Evolutionary conservation across 2,113 vertebrate genomes (phyloP), one percentile per base, ranked within the genome.

Genomic region (Dinomys branickii): DNA sequence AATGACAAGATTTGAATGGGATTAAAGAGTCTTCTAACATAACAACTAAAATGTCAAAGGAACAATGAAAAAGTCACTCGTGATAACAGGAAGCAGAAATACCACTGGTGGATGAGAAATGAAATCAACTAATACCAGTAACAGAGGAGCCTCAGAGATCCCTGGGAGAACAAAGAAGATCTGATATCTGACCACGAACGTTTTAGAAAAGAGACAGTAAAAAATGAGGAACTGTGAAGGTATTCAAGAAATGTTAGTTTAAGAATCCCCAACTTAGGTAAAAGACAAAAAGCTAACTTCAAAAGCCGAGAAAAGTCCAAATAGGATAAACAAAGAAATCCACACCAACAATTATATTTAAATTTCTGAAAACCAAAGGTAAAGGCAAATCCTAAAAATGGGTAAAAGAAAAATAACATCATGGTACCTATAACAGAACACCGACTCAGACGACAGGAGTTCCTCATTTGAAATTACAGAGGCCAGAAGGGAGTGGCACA

Each of bases 311-410:
- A 33, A 65, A 85, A 86, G 1, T 22, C 16, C 19, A 78, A 71
- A 56, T 38, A 71, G 22, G 17, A 90, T 38, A 90, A 90, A 83
- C 30, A 77, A 82, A 87, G 63, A 67, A 69, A 91, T 35, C 17
- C 22, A 91, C 22, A 94, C 5, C 24, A 61, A 35, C 20, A 87
- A n/a, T 14, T 44, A n/a, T 52, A 78, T 67, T 80, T 88, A 91
- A 84, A 88, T 38, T 95, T 91, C 35, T 95, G 67, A 83, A 92
- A 94, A 88, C 24, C 69, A 83, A 95, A 65, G 35, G 41, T 12
- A 75, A 73, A 75, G 63, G 75, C 24, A 73, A 50, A 41, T 7
- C 20, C 30, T 80, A 61, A 88, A 83, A 91, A 50, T 5, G 91
- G 35, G 4, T 33, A 44, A 95, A 85, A 77, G n/a, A 83, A 56